A percentile compares a stretch with the other conserved stretches of the same genome.
Evolutionary conservation across 1,140 invertebrate species (phyloP).

Genomic region (Protaetia brevitarsis): DNA sequence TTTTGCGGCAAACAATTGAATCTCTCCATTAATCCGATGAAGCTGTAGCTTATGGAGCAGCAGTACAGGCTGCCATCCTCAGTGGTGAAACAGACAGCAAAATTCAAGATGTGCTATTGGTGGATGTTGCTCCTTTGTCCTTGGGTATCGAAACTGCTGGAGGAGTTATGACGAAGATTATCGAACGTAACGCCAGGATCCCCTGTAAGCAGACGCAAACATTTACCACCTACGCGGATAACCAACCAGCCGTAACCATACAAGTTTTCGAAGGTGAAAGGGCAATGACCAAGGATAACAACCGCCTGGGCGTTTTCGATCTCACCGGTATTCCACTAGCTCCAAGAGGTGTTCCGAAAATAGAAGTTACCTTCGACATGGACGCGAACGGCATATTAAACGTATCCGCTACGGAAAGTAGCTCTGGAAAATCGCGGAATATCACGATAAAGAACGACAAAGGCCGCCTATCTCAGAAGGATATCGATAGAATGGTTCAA

Average conservation of each 20-base stretch:
- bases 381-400: constrained; percentile 71
- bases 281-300: constrained; percentile 78
- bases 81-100: too few species aligned
- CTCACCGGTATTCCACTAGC: constrained; percentile 60
- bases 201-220: constrained; percentile 63
- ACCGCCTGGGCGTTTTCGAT: constrained; percentile 69
- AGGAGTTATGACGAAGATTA: constrained; percentile 64
- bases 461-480: neutral
- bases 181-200: constrained; percentile 61
- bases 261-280: constrained; percentile 77
- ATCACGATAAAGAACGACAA: constrained; percentile 68
- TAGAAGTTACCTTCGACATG: constrained; percentile 67
- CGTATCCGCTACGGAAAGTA: constrained; percentile 57
- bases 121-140: constrained; percentile 66
- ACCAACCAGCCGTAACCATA: constrained; percentile 66
- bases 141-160: constrained; percentile 63
- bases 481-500: too few species aligned
- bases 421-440: constrained; percentile 54
- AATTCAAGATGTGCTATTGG: constrained; percentile 69
- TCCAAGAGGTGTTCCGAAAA: constrained; percentile 59
- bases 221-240: constrained; percentile 65
- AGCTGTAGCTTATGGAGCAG: constrained; percentile 65
- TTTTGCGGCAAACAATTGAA: constrained; percentile 62
- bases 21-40: constrained; percentile 69
- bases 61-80: constrained; percentile 65